phyloP scores from a whole-genome alignment of 1,140 invertebrate genomes.

The Diorhabda sublineata region DNA sequence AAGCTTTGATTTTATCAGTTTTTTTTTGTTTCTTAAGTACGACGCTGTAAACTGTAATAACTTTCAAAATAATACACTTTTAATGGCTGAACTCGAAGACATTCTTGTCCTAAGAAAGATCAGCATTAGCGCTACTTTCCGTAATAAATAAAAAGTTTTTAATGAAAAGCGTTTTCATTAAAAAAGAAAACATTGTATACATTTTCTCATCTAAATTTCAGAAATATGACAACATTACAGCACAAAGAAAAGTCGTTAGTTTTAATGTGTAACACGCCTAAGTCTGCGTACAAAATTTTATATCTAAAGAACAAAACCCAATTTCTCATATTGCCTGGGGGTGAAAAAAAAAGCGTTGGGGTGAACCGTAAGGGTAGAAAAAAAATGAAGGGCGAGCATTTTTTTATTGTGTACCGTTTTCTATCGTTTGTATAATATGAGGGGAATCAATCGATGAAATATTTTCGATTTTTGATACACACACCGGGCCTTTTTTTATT shows the following conservation, averaged over 20 bases:
- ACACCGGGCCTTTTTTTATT: constrained; percentile 15
- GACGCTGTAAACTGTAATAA: background rate
- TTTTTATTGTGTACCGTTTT: constrained; percentile 23
- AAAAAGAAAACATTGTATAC: constrained; percentile 12
- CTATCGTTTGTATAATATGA: constrained; percentile 12
- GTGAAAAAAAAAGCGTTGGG: constrained; percentile 20
- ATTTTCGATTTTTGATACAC: constrained; percentile 22
- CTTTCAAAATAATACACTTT: constrained; percentile 3
- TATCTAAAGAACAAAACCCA: constrained; percentile 22
- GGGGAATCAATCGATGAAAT: constrained; percentile 24
- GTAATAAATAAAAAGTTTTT: constrained; percentile 22
- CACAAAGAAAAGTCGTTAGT: constrained; percentile 26
- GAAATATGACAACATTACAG: constrained; percentile 22
- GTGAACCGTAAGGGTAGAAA: constrained; percentile 21
- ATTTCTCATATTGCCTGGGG: constrained; percentile 24
- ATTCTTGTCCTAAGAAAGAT: background rate
- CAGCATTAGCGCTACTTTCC: constrained; percentile 3
- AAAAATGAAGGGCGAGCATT: constrained; percentile 23
- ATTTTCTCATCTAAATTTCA: constrained; percentile 23
- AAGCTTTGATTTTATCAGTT: constrained; percentile 2
- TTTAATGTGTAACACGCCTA: constrained; percentile 26
- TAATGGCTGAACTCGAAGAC: background rate
- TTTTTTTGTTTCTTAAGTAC: background rate
- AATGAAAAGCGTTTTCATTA: constrained; percentile 22
- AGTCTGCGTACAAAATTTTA: constrained; percentile 24